A percentile compares a stretch with the other conserved stretches of the same genome.
phyloP scores from a whole-genome alignment of 2,797 vertebrate species.

The Alca torda region DNA sequence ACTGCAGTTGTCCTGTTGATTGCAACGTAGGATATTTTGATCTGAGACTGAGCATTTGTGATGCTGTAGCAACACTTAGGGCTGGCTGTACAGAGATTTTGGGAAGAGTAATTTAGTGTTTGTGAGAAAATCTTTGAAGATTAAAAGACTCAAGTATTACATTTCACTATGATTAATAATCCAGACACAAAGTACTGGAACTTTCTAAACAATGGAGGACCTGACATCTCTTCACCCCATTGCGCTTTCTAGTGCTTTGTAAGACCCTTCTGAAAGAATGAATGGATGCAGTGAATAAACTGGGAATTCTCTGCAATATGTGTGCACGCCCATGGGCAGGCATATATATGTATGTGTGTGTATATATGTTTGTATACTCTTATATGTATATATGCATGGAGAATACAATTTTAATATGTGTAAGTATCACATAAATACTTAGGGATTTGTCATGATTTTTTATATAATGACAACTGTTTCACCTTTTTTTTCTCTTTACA shows the following conservation, averaged over 20 bases:
- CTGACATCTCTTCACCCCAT: not conserved
- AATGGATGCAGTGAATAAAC: not conserved
- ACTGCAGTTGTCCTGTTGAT: fast-evolving
- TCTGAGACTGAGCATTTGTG: not conserved
- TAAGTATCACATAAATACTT: not conserved
- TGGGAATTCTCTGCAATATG: not conserved
- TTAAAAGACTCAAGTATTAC: not conserved
- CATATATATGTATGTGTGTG: too few species aligned
- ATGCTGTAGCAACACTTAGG: not conserved
- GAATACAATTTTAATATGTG: not conserved
- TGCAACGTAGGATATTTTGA: not conserved
- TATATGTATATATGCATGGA: not conserved
- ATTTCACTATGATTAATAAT: not conserved
- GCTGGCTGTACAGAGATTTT: not conserved
- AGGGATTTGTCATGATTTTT: not conserved
- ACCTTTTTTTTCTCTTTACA: not conserved
- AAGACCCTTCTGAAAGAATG: not conserved
- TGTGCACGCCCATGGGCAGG: fast-evolving
- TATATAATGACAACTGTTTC: not conserved
- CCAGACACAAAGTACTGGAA: not conserved
- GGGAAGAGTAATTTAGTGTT: not conserved
- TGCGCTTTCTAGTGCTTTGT: not conserved
- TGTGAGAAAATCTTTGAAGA: not conserved
- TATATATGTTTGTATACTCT: not conserved
- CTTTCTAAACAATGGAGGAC: not conserved